phyloP scores from a whole-genome alignment of 2,113 vertebrate genomes.

The Helogale parvula region DNA sequence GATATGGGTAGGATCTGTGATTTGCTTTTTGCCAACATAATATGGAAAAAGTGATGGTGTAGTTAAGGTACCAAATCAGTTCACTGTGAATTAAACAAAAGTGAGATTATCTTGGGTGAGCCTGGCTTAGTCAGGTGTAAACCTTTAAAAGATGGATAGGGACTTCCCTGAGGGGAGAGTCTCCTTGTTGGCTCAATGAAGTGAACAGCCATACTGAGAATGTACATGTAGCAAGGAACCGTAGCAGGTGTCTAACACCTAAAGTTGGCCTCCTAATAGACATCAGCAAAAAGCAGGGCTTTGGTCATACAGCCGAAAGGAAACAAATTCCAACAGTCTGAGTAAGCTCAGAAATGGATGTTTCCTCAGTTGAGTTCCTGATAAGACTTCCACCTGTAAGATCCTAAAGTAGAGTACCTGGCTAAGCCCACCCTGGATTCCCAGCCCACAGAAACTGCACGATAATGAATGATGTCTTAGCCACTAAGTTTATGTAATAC shows the following conservation, averaged over 20 bases:
- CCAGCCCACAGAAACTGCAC: neutral
- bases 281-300: neutral
- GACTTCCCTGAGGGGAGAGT: neutral
- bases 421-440: neutral
- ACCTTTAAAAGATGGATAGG: neutral
- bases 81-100: neutral
- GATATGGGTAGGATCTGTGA: neutral
- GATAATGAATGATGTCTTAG: neutral
- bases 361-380: neutral
- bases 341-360: neutral
- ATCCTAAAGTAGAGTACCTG: neutral
- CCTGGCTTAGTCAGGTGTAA: neutral
- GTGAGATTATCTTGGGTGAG: neutral
- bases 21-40: neutral
- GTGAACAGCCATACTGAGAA: neutral
- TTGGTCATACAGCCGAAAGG: neutral
- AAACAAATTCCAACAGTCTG: neutral
- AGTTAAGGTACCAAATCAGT: neutral
- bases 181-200: neutral
- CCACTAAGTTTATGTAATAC: neutral
- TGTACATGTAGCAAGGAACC: too few relatives aligned
- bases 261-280: neutral
- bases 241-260: neutral
- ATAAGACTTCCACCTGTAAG: neutral
- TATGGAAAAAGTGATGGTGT: neutral